Conservation (phyloP, 2,113 vertebrate genomes). For the Leptobrachium leishanense region DNA sequence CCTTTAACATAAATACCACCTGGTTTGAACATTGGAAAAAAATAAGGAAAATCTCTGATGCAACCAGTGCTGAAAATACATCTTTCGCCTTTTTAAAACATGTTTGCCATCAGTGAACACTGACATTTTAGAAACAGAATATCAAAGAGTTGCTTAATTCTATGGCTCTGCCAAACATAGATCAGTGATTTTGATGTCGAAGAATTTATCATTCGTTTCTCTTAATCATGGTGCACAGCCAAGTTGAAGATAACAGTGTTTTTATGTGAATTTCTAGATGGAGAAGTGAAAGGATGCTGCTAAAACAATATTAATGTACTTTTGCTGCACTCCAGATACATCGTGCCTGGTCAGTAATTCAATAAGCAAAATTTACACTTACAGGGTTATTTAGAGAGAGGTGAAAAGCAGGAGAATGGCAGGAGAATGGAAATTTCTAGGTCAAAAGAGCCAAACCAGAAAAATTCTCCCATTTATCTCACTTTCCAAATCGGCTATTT, state of each 20-base stretch:
- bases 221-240: slow-evolving; percentile 10
- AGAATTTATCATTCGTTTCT: slow-evolving; percentile 29
- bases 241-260: slow-evolving; percentile 3
- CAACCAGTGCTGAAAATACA: slow-evolving; percentile 39
- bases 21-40: slow-evolving; percentile 36
- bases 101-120: slow-evolving; percentile 48
- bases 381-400: no score
- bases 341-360: no score
- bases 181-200: slow-evolving; percentile 46
- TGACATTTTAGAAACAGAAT: slow-evolving; percentile 48
- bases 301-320: not conserved
- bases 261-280: not conserved
- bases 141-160: slow-evolving; percentile 52
- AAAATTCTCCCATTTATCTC: no score
- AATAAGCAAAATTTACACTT: no score
- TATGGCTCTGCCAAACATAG: slow-evolving; percentile 32
- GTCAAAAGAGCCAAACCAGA: no score
- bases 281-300: not conserved
- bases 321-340: no score
- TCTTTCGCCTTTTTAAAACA: slow-evolving; percentile 47
- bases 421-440: no score
- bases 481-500: no score
- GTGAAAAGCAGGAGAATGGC: no score
- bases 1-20: slow-evolving; percentile 35
- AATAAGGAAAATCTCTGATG: slow-evolving; percentile 43